Percentiles rank a stretch among this genome's conserved stretches.
Conservation (phyloP, 2,113 vertebrate species). For the Monopterus albus region DNA sequence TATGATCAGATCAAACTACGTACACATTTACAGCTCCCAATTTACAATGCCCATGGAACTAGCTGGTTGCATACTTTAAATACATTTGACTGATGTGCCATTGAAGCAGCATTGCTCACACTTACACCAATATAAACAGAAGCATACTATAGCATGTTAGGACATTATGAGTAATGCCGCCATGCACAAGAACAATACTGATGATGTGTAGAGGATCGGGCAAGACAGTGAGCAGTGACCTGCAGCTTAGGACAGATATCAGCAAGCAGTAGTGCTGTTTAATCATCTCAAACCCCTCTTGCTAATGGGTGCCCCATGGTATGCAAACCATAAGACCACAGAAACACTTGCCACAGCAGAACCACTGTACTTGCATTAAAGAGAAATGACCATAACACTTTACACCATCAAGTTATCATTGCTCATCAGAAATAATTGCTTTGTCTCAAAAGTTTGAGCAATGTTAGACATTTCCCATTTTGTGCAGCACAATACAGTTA, state of each 20-base stretch:
- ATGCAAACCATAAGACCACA: constrained; percentile 71
- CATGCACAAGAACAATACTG: constrained; percentile 72
- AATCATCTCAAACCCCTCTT: constrained; percentile 50
- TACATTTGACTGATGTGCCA: constrained; percentile 39
- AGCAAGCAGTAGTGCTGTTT: constrained; percentile 73
- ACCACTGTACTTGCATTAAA: constrained; percentile 38
- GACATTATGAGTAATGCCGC: constrained; percentile 61
- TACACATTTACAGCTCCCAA: too few species aligned
- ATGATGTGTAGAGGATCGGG: constrained; percentile 72
- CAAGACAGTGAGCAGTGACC: constrained; percentile 73
- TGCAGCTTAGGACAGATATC: constrained; percentile 69
- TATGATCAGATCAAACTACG: too few species aligned
- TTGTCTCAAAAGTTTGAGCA: constrained; percentile 66
- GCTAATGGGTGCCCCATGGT: constrained; percentile 73
- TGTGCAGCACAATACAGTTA: background rate
- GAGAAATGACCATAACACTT: constrained; percentile 29
- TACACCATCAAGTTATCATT: constrained; percentile 41
- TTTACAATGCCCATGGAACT: background rate
- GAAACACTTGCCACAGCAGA: constrained; percentile 44
- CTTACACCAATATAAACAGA: constrained; percentile 44
- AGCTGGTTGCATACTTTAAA: background rate
- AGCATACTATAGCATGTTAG: constrained; percentile 64
- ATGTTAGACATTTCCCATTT: constrained; percentile 21
- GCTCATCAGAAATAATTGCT: constrained; percentile 35
- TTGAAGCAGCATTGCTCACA: constrained; percentile 74